Conservation (phyloP, 92 coral and sea anemone species). For the Montipora capitata region DNA sequence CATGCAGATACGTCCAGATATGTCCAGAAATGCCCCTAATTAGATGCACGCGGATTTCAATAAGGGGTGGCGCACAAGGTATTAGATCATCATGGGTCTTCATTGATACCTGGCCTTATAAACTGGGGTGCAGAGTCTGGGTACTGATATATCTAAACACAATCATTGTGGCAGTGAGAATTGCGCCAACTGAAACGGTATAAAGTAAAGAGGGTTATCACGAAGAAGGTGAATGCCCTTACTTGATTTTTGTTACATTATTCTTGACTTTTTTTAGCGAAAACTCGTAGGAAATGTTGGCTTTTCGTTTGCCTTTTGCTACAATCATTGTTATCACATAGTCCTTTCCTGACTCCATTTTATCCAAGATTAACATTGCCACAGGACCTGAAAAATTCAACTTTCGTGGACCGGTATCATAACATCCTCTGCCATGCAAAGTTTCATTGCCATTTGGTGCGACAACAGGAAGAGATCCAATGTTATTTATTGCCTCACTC, state of each 20-base stretch:
- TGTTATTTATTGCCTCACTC: slow-evolving; percentile 11
- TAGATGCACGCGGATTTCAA: too few relatives aligned
- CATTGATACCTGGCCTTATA: too few relatives aligned
- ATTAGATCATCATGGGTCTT: too few relatives aligned
- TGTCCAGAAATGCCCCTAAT: too few relatives aligned
- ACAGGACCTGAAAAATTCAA: slow-evolving; percentile 51
- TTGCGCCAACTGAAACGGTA: too few relatives aligned
- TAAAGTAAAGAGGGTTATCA: too few relatives aligned
- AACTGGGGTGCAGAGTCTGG: too few relatives aligned
- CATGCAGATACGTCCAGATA: too few relatives aligned
- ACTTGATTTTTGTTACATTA: slow-evolving; percentile 56
- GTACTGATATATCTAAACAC: too few relatives aligned
- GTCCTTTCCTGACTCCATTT: slow-evolving; percentile 32
- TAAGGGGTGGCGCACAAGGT: too few relatives aligned
- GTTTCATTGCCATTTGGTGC: neutral
- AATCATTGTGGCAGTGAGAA: too few relatives aligned
- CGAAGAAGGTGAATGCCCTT: neutral
- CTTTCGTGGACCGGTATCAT: slow-evolving; percentile 74
- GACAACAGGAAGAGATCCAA: slow-evolving; percentile 32
- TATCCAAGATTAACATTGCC: slow-evolving; percentile 47
- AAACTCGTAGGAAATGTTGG: slow-evolving; percentile 23
- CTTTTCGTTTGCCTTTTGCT: slow-evolving; percentile 41
- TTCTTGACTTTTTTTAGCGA: slow-evolving; percentile 27
- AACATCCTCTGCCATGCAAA: slow-evolving; percentile 57
- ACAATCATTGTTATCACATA: slow-evolving; percentile 66